Conservation (phyloP, 2,888 invertebrate species). For the Tromatobia lineatoria region DNA sequence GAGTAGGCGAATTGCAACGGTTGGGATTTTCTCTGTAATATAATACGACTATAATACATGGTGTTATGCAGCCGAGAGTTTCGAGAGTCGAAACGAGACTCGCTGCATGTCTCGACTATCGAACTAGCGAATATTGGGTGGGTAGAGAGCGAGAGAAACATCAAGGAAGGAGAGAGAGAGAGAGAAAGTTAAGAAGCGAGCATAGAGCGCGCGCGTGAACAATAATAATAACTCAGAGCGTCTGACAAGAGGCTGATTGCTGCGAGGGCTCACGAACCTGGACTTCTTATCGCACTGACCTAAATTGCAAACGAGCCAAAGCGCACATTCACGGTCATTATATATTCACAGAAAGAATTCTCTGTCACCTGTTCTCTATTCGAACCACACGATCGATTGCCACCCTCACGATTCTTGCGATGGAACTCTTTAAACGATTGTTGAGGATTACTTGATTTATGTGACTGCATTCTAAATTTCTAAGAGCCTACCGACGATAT, state of each 20-base stretch:
- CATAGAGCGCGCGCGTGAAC: constrained; percentile 26
- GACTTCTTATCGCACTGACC: constrained; percentile 59
- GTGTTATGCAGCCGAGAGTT: neutral
- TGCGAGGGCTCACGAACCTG: constrained; percentile 29
- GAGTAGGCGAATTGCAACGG: constrained; percentile 35
- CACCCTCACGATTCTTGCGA: neutral
- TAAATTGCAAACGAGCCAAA: constrained; percentile 53
- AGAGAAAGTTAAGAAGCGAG: neutral
- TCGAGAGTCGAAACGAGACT: constrained; percentile 7
- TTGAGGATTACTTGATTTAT: neutral
- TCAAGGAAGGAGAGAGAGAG: neutral
- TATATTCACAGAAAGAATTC: constrained; percentile 19
- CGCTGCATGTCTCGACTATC: constrained; percentile 1
- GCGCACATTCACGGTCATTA: constrained; percentile 49
- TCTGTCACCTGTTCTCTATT: neutral
- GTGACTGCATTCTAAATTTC: too few species aligned
- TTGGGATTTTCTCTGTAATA: neutral
- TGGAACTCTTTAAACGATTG: neutral
- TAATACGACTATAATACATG: constrained; percentile 4
- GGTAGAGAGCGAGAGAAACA: neutral
- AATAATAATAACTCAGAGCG: constrained; percentile 60
- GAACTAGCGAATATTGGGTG: constrained; percentile 32
- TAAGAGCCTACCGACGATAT: neutral
- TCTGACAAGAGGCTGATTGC: constrained; percentile 64
- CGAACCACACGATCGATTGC: neutral